Base-by-base conservation (phyloP, 2,888 invertebrate species). In the Parnassius apollo region DNA sequence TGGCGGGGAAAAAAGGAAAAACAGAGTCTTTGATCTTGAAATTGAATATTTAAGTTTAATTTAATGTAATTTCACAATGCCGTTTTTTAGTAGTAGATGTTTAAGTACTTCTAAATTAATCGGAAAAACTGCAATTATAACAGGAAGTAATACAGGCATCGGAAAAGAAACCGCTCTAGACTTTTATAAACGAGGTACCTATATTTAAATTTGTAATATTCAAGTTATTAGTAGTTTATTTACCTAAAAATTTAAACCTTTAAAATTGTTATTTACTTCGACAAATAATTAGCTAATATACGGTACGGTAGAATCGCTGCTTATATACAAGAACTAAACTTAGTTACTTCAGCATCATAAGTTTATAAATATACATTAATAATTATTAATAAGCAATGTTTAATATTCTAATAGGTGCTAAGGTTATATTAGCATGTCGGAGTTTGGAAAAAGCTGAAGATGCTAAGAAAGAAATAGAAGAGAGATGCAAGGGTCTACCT, bases 341-440 rank as follows among this genome's bases (percentile, higher is more conserved):
- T 3, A 35, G 35, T 35, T 35, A 35, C 35, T 35, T 35, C 4
- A 7, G 7, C 10, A 42, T 50, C 10, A 50, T 45, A 11, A 2
- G 7, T 42, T 18, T 18, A 59, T 9, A 18, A 18, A 18, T 18
- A 18, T 18, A 18, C 18, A 18, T 18, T 18, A 0, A 18, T 18
- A 18, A 18, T 18, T 18, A 35, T 49, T 48, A 46, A 13, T n/a
- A 25, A 49, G 12, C 8, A 42, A 18, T 49, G 13, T 35, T 18
- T 59, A 45, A 52, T 25, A 25, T 42, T 51, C 12, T 70, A 78
- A 59, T 71, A 93, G 94, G 94, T 61, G 93, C 93, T 4, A 82
- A 84, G 68, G 91, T 93, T n/a, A 88, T 93, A 64, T 90, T 93
- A 91, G 93, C 93, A 42, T 93, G 93, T 71, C 82, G 93, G 18